A percentile compares a stretch with the other conserved stretches of the same genome.
Conservation (phyloP, 1,140 invertebrate genomes). For the Plutomurus gul region DNA sequence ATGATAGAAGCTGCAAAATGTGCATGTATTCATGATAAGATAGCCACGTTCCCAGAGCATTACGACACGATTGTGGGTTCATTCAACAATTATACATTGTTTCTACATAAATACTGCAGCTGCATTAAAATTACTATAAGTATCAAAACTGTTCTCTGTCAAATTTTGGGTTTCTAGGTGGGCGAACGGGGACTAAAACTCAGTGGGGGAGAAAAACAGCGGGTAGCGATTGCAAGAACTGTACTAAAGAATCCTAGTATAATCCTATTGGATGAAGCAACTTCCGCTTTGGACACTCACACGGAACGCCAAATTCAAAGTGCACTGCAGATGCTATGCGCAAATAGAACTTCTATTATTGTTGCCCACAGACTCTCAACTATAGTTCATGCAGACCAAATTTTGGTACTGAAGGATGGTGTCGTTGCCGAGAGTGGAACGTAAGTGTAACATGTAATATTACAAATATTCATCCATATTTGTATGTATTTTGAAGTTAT, state of each 20-base stretch:
- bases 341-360: constrained; percentile 64
- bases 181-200: constrained; percentile 52
- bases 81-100: neutral
- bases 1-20: constrained; percentile 84
- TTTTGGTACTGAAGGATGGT: constrained; percentile 64
- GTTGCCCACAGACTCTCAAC: constrained; percentile 66
- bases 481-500: neutral
- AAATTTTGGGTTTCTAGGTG: constrained; percentile 31
- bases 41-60: constrained; percentile 83
- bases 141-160: neutral
- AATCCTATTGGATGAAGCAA: constrained; percentile 88
- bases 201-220: constrained; percentile 66
- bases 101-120: neutral
- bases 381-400: constrained; percentile 65
- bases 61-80: constrained; percentile 76
- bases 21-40: constrained; percentile 93
- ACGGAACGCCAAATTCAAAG: constrained; percentile 82
- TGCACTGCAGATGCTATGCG: constrained; percentile 59
- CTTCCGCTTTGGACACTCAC: constrained; percentile 80
- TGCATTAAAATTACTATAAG: neutral
- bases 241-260: constrained; percentile 84
- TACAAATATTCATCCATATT: neutral
- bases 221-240: constrained; percentile 89
- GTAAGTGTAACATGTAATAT: constrained; percentile 53
- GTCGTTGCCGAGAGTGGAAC: constrained; percentile 64